Base-by-base conservation (phyloP, 2,113 vertebrate genomes). In the Machaerirhynchus nigripectus region DNA sequence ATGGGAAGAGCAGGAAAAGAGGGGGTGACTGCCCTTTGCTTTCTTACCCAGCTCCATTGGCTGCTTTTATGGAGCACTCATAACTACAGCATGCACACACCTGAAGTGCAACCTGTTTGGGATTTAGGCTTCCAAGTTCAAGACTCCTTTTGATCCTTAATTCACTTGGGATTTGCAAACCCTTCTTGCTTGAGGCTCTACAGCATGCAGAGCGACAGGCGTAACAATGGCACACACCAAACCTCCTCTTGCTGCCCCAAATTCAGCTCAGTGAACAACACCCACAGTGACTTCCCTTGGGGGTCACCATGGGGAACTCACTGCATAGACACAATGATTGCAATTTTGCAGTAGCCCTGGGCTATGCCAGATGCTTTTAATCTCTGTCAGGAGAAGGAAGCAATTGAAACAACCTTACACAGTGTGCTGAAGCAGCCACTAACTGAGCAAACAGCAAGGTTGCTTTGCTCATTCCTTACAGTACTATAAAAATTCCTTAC, bases 141-240 rank as follows among this genome's bases (percentile, higher is more conserved):
- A 74, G n/a, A 15, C 50, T 22, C 9, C 11, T 18, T 18, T 53
- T 11, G 6, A 31, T 31, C 24, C 31, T 7, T 30, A 44, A 69
- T 19, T 74, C 6, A 16, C 31, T 30, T 12, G 15, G 33, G 26
- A 61, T 70, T 69, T 69, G 64, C 46, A 69, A 76, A 81, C n/a
- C 23, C 46, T 55, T 79, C 61, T 33, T 35, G 14, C 24, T 35
- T 4, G 23, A 64, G 56, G 61, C n/a, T 79, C 26, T 52, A 13
- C 18, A 59, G 18, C 15, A 5, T 8, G 1, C 1, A 3, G 30
- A 83, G 67, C 0, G 0, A 50, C 1, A 13, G 33, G 39, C 2
- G 0, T 13, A 33, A 64, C 0, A 2, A 73, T 12, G 23, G 42
- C 26, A 10, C 26, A 15, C 27, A 42, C 28, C 18, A 6, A 79